Base-by-base conservation (phyloP, 2,113 vertebrate species). In the Beaufortia kweichowensis region DNA sequence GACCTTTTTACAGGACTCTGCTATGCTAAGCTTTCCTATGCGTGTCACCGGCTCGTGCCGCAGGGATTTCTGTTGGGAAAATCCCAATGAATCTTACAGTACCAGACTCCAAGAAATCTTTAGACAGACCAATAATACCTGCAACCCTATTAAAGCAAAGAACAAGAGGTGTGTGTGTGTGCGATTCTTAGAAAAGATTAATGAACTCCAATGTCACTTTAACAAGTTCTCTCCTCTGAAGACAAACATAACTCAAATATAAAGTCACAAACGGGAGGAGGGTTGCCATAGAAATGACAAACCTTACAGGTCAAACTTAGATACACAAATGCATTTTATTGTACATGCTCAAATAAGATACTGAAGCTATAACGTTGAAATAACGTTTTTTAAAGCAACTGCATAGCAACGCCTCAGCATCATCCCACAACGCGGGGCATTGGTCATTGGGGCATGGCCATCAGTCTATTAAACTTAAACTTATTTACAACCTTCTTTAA, bases 121-220 rank as follows among this genome's bases (percentile, higher is more conserved):
- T 23, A 60, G 70, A 73, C 24, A 73, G 14, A 26, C 21, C 69
- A 72, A 72, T 59, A 72, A 26, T 41, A 59, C 56, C 55, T 72
- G 70, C 70, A 73, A 29, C 55, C 57, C 39, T 19, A 73, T 73
- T 48, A 48, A 46, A n/a, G 15, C 69, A 72, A 59, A 61, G 35
- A 43, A 55, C 53, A 59, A 59, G 14, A n/a, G 21, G 68, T 71
- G 31, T 56, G 2, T 21, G 70, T 61, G 2, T 28, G 26, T 73
- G 70, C 46, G 56, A 73, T 46, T 26, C 6, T 3, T 14, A 48
- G 56, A 56, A 74, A 74, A 61, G 70, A 74, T 61, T 61, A 74
- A 74, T 61, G 57, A 74, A 74, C 57, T 46, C 29, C 39, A 74
- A 61, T 74, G 39, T 74, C 70, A 61, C 56, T 74, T 61, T 61